Evolutionary conservation across 2,113 vertebrate species (phyloP), one percentile per base, ranked within the genome.

Genomic region (Neofelis nebulosa): DNA sequence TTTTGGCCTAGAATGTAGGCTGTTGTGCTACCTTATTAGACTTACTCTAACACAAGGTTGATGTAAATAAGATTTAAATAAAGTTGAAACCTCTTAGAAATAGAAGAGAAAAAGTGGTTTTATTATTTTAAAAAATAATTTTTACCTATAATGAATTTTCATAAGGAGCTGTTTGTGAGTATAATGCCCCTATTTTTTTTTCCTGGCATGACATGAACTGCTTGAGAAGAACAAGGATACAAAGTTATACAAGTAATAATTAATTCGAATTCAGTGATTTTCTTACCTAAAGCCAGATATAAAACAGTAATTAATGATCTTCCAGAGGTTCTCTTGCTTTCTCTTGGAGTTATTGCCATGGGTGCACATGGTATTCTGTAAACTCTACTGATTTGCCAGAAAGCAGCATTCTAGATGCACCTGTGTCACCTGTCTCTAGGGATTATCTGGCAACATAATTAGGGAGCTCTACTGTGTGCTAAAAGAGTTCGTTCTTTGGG

Each of bases 91-190:
- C 4, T 41, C 36, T 65, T 79, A 71, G 27, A 71, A 84, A 88
- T 83, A 81, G 31, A 84, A n/a, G 19, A 82, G 55, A 76, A 66
- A 88, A 45, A 48, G 33, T 84, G 23, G 18, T 76, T 66, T 83
- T 65, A n/a, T 94, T 89, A 33, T n/a, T 92, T 83, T 78, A n/a
- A 33, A 68, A 69, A 88, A 92, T 18, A 92, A 85, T 91, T 78
- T 29, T 71, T 57, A 55, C 63, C 45, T 69, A 41, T 61, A 66
- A 41, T 83, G 8, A 88, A 61, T 65, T 91, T 87, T 69, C 16
- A 19, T 71, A 19, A 90, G 38, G 27, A 41, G 23, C 50, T 90
- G 5, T 84, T 29, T 81, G 25, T 38, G 61, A 48, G 50, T 82
- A 16, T 88, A 91, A 50, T 0, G 38, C 27, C 10, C 19, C 94